These are phyloP conservation scores for Chauna torquata DNA, from an alignment of 2,113 vertebrate species.

Conservation along the genomic window DNA sequence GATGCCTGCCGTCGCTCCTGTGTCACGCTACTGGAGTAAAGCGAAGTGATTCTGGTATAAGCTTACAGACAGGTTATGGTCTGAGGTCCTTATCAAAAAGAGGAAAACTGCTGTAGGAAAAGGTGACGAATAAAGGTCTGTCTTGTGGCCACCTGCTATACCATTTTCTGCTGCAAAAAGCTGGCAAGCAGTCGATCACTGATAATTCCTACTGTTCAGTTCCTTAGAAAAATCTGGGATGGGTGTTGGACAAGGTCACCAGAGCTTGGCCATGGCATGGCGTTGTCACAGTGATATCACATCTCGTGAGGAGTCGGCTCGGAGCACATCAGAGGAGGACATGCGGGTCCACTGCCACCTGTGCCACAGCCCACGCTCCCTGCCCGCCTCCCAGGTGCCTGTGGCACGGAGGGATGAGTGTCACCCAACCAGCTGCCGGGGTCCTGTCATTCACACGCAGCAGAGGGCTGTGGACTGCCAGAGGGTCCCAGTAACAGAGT, in stretches of 20 bases:
- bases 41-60: background rate
- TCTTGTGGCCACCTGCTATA: background rate
- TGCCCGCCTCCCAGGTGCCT: rapidly evolving
- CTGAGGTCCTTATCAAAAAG: background rate
- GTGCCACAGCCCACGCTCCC: background rate
- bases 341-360: background rate
- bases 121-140: background rate
- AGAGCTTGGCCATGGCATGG: background rate
- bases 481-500: background rate
- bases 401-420: rapidly evolving
- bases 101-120: background rate
- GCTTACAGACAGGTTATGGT: background rate
- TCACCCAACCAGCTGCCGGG: background rate
- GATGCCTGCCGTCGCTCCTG: background rate
- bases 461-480: rapidly evolving
- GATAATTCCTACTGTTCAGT: background rate
- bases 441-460: background rate
- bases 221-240: background rate
- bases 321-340: background rate
- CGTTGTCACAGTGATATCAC: rapidly evolving
- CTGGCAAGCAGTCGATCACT: background rate
- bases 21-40: background rate
- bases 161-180: background rate
- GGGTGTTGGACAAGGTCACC: background rate
- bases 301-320: rapidly evolving